Base-by-base conservation (phyloP, 2,797 vertebrate species). In the Aselliscus stoliczkanus region DNA sequence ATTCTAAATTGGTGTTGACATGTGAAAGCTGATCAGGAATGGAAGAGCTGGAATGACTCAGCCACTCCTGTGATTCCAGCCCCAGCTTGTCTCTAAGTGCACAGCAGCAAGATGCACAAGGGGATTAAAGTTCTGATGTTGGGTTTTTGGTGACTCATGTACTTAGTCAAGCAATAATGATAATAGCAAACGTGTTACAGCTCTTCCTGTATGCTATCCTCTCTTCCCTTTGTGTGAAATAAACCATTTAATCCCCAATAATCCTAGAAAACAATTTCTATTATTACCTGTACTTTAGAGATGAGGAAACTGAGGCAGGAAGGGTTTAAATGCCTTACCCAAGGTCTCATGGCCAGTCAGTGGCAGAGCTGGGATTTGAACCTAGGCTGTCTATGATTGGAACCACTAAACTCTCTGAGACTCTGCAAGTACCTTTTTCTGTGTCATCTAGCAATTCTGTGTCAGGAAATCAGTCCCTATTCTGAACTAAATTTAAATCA, bases 61-160 rank as follows among this genome's bases (percentile, higher is more conserved):
- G 52, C 39, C n/a, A 31, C 25, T 92, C 42, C 81, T 37, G 47
- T 4, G 8, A 82, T 64, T 86, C 92, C n/a, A 75, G 92, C 62
- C 62, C 39, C n/a, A 64, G 47, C 87, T 84, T 96, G 60, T 47
- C 69, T 87, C 69, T 10, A 8, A 67, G 52, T 25, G 31, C 92
- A 73, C 15, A n/a, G 31, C 54, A 76, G 70, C 60, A 84, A 82
- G 21, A 87, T 96, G 37, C 50, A 81, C 69, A 93, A 90, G 27
- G 20, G 42, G 7, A 77, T 13, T 69, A 23, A 73, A 85, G 31
- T 79, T 79, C 80, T 88, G 37, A 69, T 50, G 82, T 90, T 31
- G 34, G 62, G 44, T 42, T 90, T 84, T 88, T 54, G 50, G 25
- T 76, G 85, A 97, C 64, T 95, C 81, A 90, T 18, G 64, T 60